Evolutionary conservation across 2,113 vertebrate species (phyloP), one percentile per base, ranked within the genome.

Genomic region (Podocnemis expansa): DNA sequence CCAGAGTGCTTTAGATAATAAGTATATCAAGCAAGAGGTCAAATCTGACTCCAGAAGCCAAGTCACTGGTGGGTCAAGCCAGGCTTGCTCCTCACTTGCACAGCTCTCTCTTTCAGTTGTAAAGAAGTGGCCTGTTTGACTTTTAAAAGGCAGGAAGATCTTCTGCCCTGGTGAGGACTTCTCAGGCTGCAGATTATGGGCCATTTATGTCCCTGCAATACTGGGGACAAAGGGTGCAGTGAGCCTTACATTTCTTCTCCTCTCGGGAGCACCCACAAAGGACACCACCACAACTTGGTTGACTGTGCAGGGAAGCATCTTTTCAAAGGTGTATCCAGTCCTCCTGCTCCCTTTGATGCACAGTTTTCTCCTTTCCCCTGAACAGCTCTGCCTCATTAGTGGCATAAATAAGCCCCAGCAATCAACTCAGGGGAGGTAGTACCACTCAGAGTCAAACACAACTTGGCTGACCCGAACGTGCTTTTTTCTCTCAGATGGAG

Each of bases 371-470:
- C 5, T 41, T 84, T 49, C 31, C 41, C 56, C 63, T 78, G 91
- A 91, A 80, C 78, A 90, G 67, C 0, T 0, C 0, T 58, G 9
- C n/a, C 91, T 82, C 60, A 80, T 80, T 0, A 1, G 13, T 2
- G 84, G 29, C 11, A 31, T 58, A 5, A 17, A 85, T 84, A 51
- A 86, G 78, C 24, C n/a, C 34, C 82, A 0, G 4, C 63, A 78
- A 70, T 34, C 29, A 84, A 60, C 29, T 80, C 82, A 9, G 34
- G 60, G n/a, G n/a, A 38, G 17, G 9, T 22, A 19, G 51, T 85
- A 51, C 34, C 63, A 81, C 51, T 13, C 60, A 91, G 85, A 94
- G 67, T 31, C 41, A 54, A 52, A 8, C 82, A 85, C 19, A 85
- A 58, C 41, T 67, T 55, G 29, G 41, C 81, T 38, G 78, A 55